Evolutionary conservation across 2,113 vertebrate genomes (phyloP), one percentile per base, ranked within the genome.

Genomic region (Corythornis cristatus): DNA sequence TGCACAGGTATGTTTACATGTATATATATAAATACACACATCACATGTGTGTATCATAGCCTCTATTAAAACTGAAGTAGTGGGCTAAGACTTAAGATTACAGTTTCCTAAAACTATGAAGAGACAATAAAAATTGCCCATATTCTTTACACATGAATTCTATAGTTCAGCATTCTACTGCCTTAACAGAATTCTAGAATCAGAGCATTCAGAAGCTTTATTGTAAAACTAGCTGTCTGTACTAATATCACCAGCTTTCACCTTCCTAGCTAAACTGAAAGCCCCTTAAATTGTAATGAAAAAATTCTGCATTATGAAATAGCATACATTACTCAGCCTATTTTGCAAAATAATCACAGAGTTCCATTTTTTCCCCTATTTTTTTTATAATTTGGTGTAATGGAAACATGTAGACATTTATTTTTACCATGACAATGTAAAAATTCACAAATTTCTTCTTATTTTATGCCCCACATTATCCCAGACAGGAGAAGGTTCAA

Each of bases 401-500:
- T 68, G 91, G 88, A 95, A 96, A 97, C 81, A 95, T 68, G 89
- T 23, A 97, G 81, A 93, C 85, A 93, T 80, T 88, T 71, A 80
- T 86, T 90, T 88, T 79, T n/a, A 91, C 37, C 12, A 42, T 60
- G 89, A 96, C 89, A 72, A 76, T 70, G 82, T 85, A 73, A 79
- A 93, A 95, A 93, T 96, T 95, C 93, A 96, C 96, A 66, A 71
- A 74, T 35, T 35, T 35, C 51, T 85, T 90, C 33, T 75, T 94
- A 70, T 92, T 95, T 96, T 97, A 98, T 98, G 98, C 98, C 99
- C 99, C 99, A 99, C 99, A 99, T 98, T 98, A 97, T 97, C 98
- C 98, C 98, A 99, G 98, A 99, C 98, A 98, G 98, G 99, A 99
- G 98, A 98, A 98, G 98, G 98, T 98, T 98, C 98, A 98, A 98